Base-by-base conservation (phyloP, 2,888 invertebrate species). In the Sclerodermus sp. region DNA sequence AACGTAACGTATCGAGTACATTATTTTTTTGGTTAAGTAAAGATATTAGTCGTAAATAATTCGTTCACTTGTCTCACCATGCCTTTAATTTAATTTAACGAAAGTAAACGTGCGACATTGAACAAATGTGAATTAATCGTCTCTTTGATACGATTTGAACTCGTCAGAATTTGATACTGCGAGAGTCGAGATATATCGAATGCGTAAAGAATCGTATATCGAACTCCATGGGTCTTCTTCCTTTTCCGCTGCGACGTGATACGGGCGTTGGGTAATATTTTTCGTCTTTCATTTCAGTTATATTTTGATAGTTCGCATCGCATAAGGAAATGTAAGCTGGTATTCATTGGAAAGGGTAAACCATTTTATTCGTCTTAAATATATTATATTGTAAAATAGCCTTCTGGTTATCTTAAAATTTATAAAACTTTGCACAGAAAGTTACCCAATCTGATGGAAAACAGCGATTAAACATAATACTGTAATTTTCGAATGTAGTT, bases 181-280 rank as follows among this genome's bases (percentile, higher is more conserved):
- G 23, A 23, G 23, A 23, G 8, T 23, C 23, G 23, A 23, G n/a
- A 5, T 34, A 34, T 15, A 58, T 56, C 48, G 58, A 58, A 62
- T 54, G 37, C 37, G 46, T 45, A 49, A 59, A 47, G 44, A 53
- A 53, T 67, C 60, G 58, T 64, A 51, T 62, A 63, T 68, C 65
- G 66, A 67, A 61, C 40, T 45, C 32, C 32, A 30, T 41, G 41
- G 30, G 45, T 14, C 37, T 49, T 53, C 64, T 51, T 71, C 64
- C 76, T 74, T 70, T 76, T 76, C 76, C 75, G 74, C 67, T 67
- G 57, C 58, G 68, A 62, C 56, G 67, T 67, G 64, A 67, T 64
- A 68, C 68, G 63, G 63, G 54, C 62, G 59, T 62, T 64, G 65
- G 71, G 75, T 72, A 73, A 75, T 73, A 69, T 71, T 74, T 73